phyloP scores from a whole-genome alignment of 2,888 invertebrate genomes.

The Netelia inedita region DNA sequence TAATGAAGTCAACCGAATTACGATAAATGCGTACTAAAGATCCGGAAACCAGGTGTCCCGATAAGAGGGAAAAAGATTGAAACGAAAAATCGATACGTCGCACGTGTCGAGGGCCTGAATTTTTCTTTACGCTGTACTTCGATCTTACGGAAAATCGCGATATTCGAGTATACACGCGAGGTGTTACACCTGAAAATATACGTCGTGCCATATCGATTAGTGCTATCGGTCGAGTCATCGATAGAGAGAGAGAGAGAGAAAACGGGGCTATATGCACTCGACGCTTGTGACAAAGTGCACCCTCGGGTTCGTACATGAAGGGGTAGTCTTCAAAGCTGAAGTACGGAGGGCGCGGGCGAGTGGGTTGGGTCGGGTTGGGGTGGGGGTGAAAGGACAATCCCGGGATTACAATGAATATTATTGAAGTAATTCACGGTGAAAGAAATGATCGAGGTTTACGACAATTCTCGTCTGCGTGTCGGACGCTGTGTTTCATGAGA shows the following conservation, averaged over 20 bases:
- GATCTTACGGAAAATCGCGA: constrained; percentile 4
- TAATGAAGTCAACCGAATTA: too few species aligned
- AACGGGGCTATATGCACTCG: constrained; percentile 18
- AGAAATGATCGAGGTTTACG: not conserved
- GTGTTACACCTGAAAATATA: not conserved
- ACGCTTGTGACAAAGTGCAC: not conserved
- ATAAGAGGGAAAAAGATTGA: not conserved
- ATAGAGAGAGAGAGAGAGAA: not conserved
- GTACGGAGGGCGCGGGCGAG: not conserved
- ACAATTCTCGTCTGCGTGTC: not conserved
- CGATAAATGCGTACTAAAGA: too few species aligned
- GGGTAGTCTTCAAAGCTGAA: not conserved
- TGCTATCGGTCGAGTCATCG: constrained; percentile 56
- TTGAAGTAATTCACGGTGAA: not conserved
- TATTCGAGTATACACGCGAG: constrained; percentile 2
- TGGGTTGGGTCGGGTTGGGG: not conserved
- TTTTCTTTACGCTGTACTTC: not conserved
- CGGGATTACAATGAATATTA: constrained; percentile 20
- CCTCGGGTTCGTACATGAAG: not conserved
- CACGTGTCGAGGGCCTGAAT: not conserved
- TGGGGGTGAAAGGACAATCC: not conserved
- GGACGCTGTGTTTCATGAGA: not conserved
- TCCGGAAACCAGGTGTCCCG: too few species aligned
- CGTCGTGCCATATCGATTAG: constrained; percentile 47
- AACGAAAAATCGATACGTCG: not conserved